These are phyloP conservation scores for Callocephalon fimbriatum DNA, from an alignment of 2,113 vertebrate species.

Conservation along the genomic window DNA sequence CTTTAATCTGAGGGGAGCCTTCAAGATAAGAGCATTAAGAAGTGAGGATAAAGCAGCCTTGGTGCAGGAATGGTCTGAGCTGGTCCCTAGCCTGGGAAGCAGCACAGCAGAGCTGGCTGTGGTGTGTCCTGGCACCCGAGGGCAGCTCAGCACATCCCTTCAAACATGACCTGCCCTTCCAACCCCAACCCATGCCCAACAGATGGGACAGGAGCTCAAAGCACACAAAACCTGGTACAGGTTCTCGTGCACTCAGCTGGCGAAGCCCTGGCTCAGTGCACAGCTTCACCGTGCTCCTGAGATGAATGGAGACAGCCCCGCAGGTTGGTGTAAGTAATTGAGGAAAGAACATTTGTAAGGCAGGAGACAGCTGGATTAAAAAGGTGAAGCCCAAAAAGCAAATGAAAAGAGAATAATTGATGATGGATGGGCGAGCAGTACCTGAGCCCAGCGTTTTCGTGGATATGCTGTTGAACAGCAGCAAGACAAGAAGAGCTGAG, in stretches of 20 bases:
- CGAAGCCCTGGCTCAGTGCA: background rate
- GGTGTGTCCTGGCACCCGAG: background rate
- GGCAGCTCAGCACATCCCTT: background rate
- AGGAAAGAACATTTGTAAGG: constrained; percentile 46
- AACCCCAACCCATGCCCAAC: fast-evolving
- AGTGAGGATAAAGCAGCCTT: background rate
- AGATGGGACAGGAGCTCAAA: background rate
- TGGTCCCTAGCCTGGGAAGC: background rate
- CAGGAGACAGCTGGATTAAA: constrained; percentile 61
- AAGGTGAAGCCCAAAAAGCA: constrained; percentile 51
- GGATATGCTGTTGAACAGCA: background rate
- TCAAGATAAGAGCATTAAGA: constrained; percentile 49
- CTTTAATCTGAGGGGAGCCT: constrained; percentile 32
- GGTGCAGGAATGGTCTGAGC: background rate
- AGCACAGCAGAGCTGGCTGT: background rate
- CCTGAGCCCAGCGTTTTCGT: background rate
- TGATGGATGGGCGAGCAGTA: constrained; percentile 49
- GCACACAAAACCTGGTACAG: background rate
- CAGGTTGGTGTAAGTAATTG: constrained; percentile 9
- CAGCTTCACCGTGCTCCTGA: background rate
- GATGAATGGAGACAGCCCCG: background rate
- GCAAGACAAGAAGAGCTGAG: background rate
- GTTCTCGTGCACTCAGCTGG: background rate
- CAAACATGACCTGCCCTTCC: background rate
- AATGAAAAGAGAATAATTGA: constrained; percentile 51